Conservation (phyloP, 2,888 invertebrate species). For the Neoaliturus tenellus region DNA sequence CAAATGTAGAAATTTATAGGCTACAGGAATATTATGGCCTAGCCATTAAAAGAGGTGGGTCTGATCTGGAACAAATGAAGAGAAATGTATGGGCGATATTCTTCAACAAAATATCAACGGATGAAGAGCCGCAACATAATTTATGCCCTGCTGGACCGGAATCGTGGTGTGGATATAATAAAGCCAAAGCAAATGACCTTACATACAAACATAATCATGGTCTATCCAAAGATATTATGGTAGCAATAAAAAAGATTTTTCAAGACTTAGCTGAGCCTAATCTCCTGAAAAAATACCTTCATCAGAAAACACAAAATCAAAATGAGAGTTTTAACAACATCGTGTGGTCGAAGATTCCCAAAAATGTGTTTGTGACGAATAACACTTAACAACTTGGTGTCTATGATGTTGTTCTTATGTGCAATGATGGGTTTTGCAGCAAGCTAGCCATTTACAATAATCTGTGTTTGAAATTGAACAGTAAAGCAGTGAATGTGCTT, state of each 20-base stretch:
- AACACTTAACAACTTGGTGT: constrained; percentile 35
- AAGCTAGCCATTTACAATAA: constrained; percentile 27
- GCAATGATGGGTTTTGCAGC: constrained; percentile 34
- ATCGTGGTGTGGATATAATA: constrained; percentile 48
- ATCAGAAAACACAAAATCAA: constrained; percentile 40
- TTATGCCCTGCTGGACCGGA: constrained; percentile 23
- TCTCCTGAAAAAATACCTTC: constrained; percentile 29
- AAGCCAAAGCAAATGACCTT: constrained; percentile 5
- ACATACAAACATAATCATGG: constrained; percentile 28
- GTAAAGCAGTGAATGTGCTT: constrained; percentile 18
- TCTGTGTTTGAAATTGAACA: constrained; percentile 12
- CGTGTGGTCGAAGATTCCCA: constrained; percentile 37
- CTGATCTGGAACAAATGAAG: constrained; percentile 64
- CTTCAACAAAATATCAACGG: constrained; percentile 24
- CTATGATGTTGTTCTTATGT: constrained; percentile 18
- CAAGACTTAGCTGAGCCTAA: constrained; percentile 35
- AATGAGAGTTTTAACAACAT: constrained; percentile 39
- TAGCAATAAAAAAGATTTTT: constrained; percentile 34
- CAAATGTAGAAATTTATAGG: constrained; percentile 2
- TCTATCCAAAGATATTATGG: constrained; percentile 23
- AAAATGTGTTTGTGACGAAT: constrained; percentile 31
- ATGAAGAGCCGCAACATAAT: constrained; percentile 43
- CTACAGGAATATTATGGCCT: constrained; percentile 40
- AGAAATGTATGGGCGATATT: constrained; percentile 66
- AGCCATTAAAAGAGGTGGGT: constrained; percentile 55